Conservation (phyloP, 2,888 invertebrate species). For the Drosophila neonasuta region DNA sequence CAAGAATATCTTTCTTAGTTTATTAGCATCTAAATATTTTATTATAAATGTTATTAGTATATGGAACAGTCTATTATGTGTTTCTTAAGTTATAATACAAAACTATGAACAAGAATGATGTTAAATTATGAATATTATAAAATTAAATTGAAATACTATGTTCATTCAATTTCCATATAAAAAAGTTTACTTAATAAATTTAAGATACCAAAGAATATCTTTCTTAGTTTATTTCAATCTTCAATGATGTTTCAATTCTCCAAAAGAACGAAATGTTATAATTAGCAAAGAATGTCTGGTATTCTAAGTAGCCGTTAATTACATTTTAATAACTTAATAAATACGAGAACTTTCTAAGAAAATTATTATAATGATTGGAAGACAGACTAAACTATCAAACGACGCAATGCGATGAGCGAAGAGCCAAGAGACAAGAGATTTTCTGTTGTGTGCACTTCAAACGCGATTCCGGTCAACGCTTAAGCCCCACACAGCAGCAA, state of each 20-base stretch:
- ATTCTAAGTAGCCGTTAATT: constrained; percentile 56
- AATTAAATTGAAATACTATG: too few species aligned
- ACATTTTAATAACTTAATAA: constrained; percentile 73
- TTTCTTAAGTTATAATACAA: neutral
- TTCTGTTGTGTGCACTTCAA: constrained; percentile 41
- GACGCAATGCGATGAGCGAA: neutral
- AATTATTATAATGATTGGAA: constrained; percentile 55
- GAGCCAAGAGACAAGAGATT: neutral
- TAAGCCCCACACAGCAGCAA: constrained; percentile 37
- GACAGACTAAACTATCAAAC: constrained; percentile 24
- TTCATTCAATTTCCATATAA: too few species aligned
- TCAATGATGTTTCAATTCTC: neutral
- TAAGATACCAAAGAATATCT: too few species aligned
- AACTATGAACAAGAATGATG: neutral
- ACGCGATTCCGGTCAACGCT: constrained; percentile 60
- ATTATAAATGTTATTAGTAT: neutral
- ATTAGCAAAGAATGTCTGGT: constrained; percentile 55
- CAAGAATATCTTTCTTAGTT: too few species aligned
- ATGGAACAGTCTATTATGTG: neutral
- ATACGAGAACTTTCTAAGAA: constrained; percentile 60
- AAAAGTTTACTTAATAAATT: too few species aligned
- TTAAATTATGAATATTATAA: too few species aligned
- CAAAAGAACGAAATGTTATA: constrained; percentile 8
- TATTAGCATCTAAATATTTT: neutral
- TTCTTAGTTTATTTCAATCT: too few species aligned